phyloP scores from a whole-genome alignment of 23 tunicate species.

The Styela clava region DNA sequence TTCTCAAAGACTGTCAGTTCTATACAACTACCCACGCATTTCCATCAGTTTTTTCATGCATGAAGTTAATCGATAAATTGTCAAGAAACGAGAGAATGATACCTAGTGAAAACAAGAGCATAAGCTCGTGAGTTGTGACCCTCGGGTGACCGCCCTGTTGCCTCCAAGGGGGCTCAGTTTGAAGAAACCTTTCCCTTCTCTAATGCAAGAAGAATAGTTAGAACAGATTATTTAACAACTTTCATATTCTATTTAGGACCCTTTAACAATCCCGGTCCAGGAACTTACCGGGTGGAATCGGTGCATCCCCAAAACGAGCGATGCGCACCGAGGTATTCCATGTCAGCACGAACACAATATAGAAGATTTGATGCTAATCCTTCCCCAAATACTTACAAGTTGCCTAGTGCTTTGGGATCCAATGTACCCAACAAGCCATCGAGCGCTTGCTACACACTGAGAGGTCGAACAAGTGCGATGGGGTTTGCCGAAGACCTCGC shows the following conservation, averaged over 20 bases:
- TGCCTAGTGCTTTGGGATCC: slow-evolving; percentile 78
- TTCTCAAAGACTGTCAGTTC: too few species aligned
- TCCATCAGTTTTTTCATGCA: too few species aligned
- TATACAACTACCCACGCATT: too few species aligned
- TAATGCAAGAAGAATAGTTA: too few species aligned
- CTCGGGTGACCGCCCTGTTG: too few species aligned
- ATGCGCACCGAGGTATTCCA: slow-evolving; percentile 80
- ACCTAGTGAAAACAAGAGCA: too few species aligned
- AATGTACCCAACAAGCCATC: slow-evolving; percentile 78
- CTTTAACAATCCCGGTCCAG: slow-evolving; percentile 92
- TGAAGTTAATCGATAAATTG: too few species aligned
- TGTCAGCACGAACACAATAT: slow-evolving; percentile 66
- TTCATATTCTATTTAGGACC: slow-evolving; percentile 14
- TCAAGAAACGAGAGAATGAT: too few species aligned
- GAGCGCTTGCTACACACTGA: slow-evolving; percentile 73
- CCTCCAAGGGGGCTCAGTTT: too few species aligned
- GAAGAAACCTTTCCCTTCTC: too few species aligned
- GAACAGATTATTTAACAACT: too few species aligned
- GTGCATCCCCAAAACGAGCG: slow-evolving; percentile 92
- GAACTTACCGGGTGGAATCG: slow-evolving; percentile 71
- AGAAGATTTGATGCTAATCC: slow-evolving; percentile 86
- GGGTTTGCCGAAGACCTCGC: slow-evolving; percentile 88
- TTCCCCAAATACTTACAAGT: slow-evolving; percentile 78
- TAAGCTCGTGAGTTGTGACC: too few species aligned
- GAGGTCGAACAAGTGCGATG: slow-evolving; percentile 55